phyloP scores from a whole-genome alignment of 2,888 invertebrate genomes.

The Leptinotarsa haldemani region DNA sequence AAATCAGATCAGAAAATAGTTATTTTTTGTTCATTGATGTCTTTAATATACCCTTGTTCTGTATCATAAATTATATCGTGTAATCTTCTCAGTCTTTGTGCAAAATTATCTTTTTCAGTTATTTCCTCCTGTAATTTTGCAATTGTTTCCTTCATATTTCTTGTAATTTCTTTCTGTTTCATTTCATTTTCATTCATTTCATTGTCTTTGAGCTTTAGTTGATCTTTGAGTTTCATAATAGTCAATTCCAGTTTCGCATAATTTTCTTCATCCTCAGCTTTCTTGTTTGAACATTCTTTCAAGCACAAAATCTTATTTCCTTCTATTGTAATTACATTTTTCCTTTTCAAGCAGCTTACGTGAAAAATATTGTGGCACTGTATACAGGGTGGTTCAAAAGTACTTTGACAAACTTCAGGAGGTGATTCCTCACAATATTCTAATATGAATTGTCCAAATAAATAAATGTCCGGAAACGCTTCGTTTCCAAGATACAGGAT shows the following conservation, averaged over 20 bases:
- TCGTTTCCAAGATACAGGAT: too few relatives aligned
- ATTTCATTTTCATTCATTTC: not conserved
- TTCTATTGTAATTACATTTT: slow-evolving; percentile 3
- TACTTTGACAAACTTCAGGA: too few relatives aligned
- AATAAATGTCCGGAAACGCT: too few relatives aligned
- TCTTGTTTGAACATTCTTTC: slow-evolving; percentile 13
- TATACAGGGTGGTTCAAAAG: too few relatives aligned
- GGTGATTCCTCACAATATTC: too few relatives aligned
- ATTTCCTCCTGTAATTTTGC: slow-evolving; percentile 18
- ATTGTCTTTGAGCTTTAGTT: slow-evolving; percentile 1
- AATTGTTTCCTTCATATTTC: slow-evolving; percentile 21
- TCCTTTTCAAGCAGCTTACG: not conserved
- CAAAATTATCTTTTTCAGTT: slow-evolving; percentile 10
- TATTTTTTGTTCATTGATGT: too few relatives aligned
- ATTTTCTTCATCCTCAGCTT: slow-evolving; percentile 13
- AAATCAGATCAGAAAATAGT: too few relatives aligned
- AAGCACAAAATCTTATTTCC: slow-evolving; percentile 11
- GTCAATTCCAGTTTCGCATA: slow-evolving; percentile 4
- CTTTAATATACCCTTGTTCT: too few relatives aligned
- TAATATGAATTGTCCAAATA: too few relatives aligned
- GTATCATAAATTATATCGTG: slow-evolving; percentile 6
- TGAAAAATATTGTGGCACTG: not conserved
- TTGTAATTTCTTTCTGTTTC: not conserved
- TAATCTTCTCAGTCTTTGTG: slow-evolving; percentile 16
- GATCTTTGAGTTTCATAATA: slow-evolving; percentile 5